Percentiles rank a stretch among this genome's conserved stretches.
phyloP scores from a whole-genome alignment of 2,888 invertebrate genomes.

The Netelia melanura region DNA sequence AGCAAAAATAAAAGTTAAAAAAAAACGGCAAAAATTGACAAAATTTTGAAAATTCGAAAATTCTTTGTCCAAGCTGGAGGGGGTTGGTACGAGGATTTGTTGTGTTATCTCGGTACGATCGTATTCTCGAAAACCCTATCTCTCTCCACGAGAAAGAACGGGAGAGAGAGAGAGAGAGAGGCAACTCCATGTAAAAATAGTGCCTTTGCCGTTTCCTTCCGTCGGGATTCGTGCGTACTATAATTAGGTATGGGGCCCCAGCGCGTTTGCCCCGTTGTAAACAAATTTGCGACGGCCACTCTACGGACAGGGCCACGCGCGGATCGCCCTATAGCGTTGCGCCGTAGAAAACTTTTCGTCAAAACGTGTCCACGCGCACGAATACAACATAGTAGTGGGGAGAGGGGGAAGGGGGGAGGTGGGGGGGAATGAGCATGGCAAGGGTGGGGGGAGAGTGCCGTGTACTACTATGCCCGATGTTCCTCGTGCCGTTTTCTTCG shows the following conservation, averaged over 20 bases:
- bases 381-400: too few relatives aligned
- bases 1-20: neutral
- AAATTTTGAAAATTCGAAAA: neutral
- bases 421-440: too few relatives aligned
- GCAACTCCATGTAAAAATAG: slow-evolving; percentile 80
- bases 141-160: too few relatives aligned
- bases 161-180: slow-evolving; percentile 51
- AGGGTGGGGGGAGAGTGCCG: too few relatives aligned
- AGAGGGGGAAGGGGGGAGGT: too few relatives aligned
- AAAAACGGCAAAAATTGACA: neutral
- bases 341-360: neutral
- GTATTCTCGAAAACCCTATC: slow-evolving; percentile 75
- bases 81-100: too few relatives aligned
- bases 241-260: slow-evolving; percentile 78
- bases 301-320: slow-evolving; percentile 52
- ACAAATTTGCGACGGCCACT: slow-evolving; percentile 77
- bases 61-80: neutral
- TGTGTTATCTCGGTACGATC: slow-evolving; percentile 73
- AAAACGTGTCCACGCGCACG: too few relatives aligned
- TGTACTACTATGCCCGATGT: neutral
- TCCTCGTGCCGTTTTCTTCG: slow-evolving; percentile 34
- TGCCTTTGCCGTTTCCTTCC: slow-evolving; percentile 81
- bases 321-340: neutral
- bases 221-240: slow-evolving; percentile 78
- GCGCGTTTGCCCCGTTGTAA: slow-evolving; percentile 80